These are phyloP conservation scores for Drosophila jambulina DNA, from an alignment of 1,140 invertebrate genomes.

Conservation along the genomic window DNA sequence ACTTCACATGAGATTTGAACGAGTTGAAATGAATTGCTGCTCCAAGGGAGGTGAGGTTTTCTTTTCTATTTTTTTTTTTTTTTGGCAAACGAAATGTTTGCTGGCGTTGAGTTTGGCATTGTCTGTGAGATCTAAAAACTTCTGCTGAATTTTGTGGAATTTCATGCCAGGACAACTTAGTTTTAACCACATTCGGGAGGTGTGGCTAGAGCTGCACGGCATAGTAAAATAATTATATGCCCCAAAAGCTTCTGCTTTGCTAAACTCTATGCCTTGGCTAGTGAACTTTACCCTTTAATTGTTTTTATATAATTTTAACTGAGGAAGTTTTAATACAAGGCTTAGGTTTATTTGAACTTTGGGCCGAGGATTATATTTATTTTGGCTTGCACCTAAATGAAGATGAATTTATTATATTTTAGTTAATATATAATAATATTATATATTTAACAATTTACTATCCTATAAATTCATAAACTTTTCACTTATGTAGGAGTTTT, in stretches of 20 bases:
- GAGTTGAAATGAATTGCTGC: conserved; percentile 47
- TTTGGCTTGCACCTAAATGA: neutral
- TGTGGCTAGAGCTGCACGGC: neutral
- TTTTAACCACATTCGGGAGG: conserved; percentile 9
- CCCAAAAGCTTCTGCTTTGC: neutral
- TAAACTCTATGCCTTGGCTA: neutral
- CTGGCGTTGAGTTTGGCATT: conserved; percentile 2
- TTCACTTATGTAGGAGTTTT: neutral
- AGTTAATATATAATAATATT: too few relatives aligned
- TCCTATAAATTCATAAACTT: too few relatives aligned
- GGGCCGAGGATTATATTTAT: too few relatives aligned
- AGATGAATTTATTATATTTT: neutral
- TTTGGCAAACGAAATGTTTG: conserved; percentile 21
- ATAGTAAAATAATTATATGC: conserved; percentile 12
- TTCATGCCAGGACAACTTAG: conserved; percentile 8
- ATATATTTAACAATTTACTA: too few relatives aligned
- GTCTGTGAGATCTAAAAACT: neutral
- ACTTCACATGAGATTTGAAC: conserved; percentile 48
- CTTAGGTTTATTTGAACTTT: neutral
- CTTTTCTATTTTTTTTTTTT: neutral
- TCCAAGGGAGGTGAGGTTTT: neutral
- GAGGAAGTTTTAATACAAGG: neutral
- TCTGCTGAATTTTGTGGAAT: conserved; percentile 14
- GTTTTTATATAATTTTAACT: conserved; percentile 1
- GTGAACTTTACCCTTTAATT: neutral